A percentile compares a stretch with the other conserved stretches of the same genome.
Conservation (phyloP, 2,113 vertebrate species). For the Plotosus lineatus region DNA sequence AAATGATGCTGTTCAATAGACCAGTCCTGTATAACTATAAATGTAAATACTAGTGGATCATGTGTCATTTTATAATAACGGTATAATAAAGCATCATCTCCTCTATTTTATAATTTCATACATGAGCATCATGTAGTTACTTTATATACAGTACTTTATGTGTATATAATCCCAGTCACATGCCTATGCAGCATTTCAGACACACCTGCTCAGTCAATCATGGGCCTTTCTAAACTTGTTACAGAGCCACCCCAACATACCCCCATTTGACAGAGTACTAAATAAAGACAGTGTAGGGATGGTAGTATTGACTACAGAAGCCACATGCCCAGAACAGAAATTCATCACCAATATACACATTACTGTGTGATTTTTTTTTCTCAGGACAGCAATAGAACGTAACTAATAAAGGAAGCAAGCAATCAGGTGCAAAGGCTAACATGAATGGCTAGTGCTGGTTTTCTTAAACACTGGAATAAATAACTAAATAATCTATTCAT, state of each 20-base stretch:
- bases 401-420: neutral
- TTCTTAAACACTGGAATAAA: neutral
- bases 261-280: neutral
- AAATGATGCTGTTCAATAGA: neutral
- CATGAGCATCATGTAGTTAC: no score
- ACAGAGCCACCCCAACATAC: neutral
- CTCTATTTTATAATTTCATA: neutral
- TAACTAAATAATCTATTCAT: neutral
- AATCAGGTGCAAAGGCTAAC: neutral
- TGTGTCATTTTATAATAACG: neutral
- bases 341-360: neutral
- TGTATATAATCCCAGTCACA: neutral
- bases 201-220: constrained; percentile 17
- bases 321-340: neutral
- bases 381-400: neutral
- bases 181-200: neutral
- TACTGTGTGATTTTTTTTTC: neutral
- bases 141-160: no score
- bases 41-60: neutral
- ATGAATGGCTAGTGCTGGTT: neutral
- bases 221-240: neutral
- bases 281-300: neutral
- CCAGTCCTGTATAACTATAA: neutral
- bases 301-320: neutral
- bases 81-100: neutral